Percentiles rank a stretch among this genome's conserved stretches.
Conservation (phyloP, 2,888 invertebrate genomes). For the Podotricha telesiphe region DNA sequence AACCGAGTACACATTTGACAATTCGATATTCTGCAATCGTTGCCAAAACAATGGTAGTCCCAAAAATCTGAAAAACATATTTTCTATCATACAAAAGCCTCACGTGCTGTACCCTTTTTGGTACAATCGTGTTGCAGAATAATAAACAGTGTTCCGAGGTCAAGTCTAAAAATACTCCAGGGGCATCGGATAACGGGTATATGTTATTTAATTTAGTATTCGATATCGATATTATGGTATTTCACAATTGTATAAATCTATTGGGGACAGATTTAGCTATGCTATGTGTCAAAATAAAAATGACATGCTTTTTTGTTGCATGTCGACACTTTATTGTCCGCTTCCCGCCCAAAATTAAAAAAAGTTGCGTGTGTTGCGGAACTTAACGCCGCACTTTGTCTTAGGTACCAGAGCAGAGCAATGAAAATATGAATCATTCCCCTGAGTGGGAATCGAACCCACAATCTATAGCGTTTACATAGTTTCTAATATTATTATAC, state of each 20-base stretch:
- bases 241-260: slow-evolving; percentile 27
- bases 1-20: background rate
- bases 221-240: slow-evolving; percentile 26
- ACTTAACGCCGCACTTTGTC: no score
- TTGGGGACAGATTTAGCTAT: slow-evolving; percentile 12
- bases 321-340: no score
- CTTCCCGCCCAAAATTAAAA: no score
- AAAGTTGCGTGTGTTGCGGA: no score
- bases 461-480: no score
- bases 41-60: slow-evolving; percentile 35
- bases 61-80: slow-evolving; percentile 46
- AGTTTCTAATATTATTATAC: no score
- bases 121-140: slow-evolving; percentile 54
- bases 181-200: slow-evolving; percentile 44
- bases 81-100: slow-evolving; percentile 51
- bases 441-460: no score
- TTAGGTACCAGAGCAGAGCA: no score
- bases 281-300: background rate
- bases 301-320: background rate
- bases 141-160: slow-evolving; percentile 51
- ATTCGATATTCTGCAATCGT: slow-evolving; percentile 31
- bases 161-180: slow-evolving; percentile 51
- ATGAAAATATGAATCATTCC: no score
- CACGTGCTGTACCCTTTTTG: slow-evolving; percentile 51
- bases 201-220: slow-evolving; percentile 32